Base-by-base conservation (phyloP, 2,797 vertebrate species). In the Phrynocephalus vlangalii region DNA sequence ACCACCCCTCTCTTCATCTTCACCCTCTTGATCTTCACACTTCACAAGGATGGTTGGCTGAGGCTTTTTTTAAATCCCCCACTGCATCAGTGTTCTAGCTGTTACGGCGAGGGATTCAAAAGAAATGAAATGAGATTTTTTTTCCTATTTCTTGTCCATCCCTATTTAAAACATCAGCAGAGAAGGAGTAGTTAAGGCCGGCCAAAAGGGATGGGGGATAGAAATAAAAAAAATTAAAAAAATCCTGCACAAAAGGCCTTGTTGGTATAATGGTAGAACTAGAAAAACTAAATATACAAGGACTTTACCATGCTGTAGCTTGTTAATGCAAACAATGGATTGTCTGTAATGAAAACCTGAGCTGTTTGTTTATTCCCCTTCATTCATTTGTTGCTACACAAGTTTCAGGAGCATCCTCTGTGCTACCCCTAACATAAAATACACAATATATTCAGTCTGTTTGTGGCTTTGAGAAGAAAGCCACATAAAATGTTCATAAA, bases 341-440 rank as follows among this genome's bases (percentile, higher is more conserved):
- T 72, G 72, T 67, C 22, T 13, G 16, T 33, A 44, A 5, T 73
- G 73, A 82, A 67, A 20, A 0, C 30, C 0, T 0, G 1, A 56
- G 52, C 52, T 8, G 16, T 91, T 89, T 71, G 75, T 6, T 66
- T 89, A 18, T 0, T 83, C 56, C 71, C 78, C 38, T 50, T 85
- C 16, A 5, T 66, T 67, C 73, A 38, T 66, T 9, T 60, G 13
- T 44, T 79, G 2, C 44, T 50, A 26, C 30, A 6, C 33, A 30
- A 76, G 6, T 10, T 79, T 63, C 68, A 44, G 44, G 67, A 48
- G 4, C 30, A 4, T 72, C 28, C 48, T 6, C 20, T 72, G 56
- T 63, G 68, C 56, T 50, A n/a, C 85, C 5, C 0, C 15, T 48
- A 79, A 56, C 9, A 70, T 15, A 56, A 84, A 60, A 24, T 13